Base-by-base conservation (phyloP, 2,113 vertebrate genomes). In the Phyllostomus discolor region DNA sequence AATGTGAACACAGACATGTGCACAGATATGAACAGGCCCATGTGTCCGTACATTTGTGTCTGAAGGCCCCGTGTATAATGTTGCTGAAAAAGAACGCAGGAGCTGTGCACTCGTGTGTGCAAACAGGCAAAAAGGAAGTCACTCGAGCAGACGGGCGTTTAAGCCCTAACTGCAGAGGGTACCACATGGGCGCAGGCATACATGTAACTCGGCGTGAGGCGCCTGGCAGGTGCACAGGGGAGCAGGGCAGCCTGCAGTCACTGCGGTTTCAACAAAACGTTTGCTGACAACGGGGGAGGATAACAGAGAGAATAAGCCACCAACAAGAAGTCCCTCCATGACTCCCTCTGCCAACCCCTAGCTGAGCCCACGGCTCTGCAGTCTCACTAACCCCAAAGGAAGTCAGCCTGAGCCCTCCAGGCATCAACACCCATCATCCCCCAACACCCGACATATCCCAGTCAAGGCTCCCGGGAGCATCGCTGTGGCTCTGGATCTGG, bases 341-440 rank as follows among this genome's bases (percentile, higher is more conserved):
- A 93, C 46, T 91, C 59, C 46, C 85, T n/a, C 66, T 62, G 10
- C 41, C 35, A 48, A 12, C 28, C 24, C 89, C 59, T 5, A 35
- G 15, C 26, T 7, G 26, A 82, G 83, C 50, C 85, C 48, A 12
- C 48, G 52, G 75, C 6, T 10, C 52, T 90, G 17, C 19, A 6
- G 78, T 64, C 88, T 78, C 95, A 94, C 88, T 94, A 96, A 96
- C 82, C 86, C 86, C 80, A 41, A 14, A 94, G 38, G 20, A 97
- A 98, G 97, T 22, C 91, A 88, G 85, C 69, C 92, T 72, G 94
- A 80, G 85, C 19, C 62, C 24, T 86, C 19, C 54, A 38, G 48
- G 96, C 81, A 33, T 62, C 66, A 67, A 41, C 54, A 66, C 66
- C 69, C 15, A 89, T 97, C 92, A 91, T 22, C 64, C 54, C 85